Evolutionary conservation across 2,888 invertebrate genomes (phyloP).

Genomic region (Octonoba sinensis): DNA sequence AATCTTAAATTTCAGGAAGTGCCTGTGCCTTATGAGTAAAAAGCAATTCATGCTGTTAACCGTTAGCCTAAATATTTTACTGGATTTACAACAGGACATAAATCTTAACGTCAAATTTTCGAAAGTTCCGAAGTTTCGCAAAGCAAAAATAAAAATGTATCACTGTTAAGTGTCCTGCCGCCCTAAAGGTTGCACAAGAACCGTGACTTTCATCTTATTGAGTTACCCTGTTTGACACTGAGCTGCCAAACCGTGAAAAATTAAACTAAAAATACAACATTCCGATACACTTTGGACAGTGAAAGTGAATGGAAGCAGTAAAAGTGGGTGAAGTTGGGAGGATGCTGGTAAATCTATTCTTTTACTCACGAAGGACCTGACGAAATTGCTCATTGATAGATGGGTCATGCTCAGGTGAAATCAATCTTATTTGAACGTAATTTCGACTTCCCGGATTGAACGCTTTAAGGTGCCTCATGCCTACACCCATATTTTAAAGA

Average conservation of each 20-base stretch:
- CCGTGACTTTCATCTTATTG: slow-evolving; percentile 20
- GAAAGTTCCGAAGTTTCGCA: slow-evolving; percentile 6
- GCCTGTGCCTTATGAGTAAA: background rate
- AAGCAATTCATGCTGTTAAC: slow-evolving; percentile 11
- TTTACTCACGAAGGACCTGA: slow-evolving; percentile 10
- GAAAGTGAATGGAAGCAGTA: slow-evolving; percentile 17
- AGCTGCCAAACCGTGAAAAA: background rate
- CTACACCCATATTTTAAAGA: slow-evolving; percentile 10
- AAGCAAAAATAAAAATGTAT: slow-evolving; percentile 18
- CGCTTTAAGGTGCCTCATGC: slow-evolving; percentile 7
- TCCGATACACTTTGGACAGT: slow-evolving; percentile 23
- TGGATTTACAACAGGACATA: slow-evolving; percentile 17
- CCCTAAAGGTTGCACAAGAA: slow-evolving; percentile 8
- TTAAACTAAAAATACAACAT: slow-evolving; percentile 22
- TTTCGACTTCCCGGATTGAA: slow-evolving; percentile 7
- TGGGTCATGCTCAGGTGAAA: slow-evolving; percentile 24
- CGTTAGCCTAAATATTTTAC: slow-evolving; percentile 5
- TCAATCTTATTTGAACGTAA: slow-evolving; percentile 34
- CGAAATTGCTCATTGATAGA: slow-evolving; percentile 32
- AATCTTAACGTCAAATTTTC: slow-evolving; percentile 9
- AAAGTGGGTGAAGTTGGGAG: slow-evolving; percentile 22
- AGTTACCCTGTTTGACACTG: slow-evolving; percentile 8
- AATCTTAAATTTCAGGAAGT: slow-evolving; percentile 30
- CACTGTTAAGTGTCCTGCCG: slow-evolving; percentile 9
- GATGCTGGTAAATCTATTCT: slow-evolving; percentile 31